A percentile compares a stretch with the other conserved stretches of the same genome.
phyloP scores from a whole-genome alignment of 2,113 vertebrate species.

The Cryptoleucopteryx plumbea region DNA sequence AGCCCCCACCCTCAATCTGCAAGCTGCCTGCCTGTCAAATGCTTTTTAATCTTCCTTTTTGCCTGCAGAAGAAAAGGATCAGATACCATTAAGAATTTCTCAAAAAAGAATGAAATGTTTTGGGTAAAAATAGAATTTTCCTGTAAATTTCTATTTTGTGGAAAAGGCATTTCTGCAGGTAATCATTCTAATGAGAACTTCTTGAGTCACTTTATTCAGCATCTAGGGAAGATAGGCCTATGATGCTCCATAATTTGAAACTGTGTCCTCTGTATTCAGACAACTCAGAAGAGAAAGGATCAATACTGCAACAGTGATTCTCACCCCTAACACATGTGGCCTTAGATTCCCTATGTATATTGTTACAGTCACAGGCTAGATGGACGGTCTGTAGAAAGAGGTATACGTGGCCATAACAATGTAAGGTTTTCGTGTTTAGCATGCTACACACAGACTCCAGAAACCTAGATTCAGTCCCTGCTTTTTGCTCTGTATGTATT shows the following conservation, averaged over 20 bases:
- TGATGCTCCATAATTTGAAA: background rate
- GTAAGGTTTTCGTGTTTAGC: background rate
- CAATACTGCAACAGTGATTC: background rate
- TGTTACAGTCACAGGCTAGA: background rate
- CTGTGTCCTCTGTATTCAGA: background rate
- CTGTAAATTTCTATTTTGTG: background rate
- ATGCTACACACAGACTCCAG: background rate
- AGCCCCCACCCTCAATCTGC: background rate
- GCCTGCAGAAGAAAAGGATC: background rate
- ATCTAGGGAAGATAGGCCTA: background rate
- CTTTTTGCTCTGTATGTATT: background rate
- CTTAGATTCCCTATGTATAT: background rate
- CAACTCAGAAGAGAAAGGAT: background rate
- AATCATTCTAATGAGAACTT: background rate
- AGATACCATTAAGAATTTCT: background rate
- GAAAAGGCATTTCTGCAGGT: background rate
- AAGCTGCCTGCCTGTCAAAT: background rate
- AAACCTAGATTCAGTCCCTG: background rate
- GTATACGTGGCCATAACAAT: background rate
- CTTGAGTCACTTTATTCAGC: background rate
- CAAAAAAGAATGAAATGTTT: background rate
- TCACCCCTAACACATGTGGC: background rate
- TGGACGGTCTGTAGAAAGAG: background rate
- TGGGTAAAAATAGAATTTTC: background rate
- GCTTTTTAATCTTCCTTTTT: background rate